Conservation (phyloP, 2,797 vertebrate species). For the Pagetopsis macropterus region DNA sequence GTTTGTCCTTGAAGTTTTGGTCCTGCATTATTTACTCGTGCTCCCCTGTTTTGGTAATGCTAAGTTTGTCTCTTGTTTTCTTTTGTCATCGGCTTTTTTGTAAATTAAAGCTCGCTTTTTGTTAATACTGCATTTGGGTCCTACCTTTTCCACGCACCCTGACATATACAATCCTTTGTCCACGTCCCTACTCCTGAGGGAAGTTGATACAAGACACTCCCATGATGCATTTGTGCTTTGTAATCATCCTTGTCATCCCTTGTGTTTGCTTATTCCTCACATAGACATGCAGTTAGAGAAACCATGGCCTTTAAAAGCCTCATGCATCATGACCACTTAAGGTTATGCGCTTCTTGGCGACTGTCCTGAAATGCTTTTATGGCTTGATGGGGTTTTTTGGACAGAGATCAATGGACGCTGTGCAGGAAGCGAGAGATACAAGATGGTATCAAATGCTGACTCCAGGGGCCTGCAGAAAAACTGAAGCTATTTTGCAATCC, state of each 20-base stretch:
- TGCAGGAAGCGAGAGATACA: constrained; percentile 50
- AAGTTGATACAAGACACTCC: constrained; percentile 30
- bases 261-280: constrained; percentile 54
- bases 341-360: constrained; percentile 70
- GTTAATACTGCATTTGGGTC: no score
- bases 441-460: constrained; percentile 68
- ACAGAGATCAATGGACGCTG: constrained; percentile 64
- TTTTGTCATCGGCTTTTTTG: no score
- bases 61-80: no score
- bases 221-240: constrained; percentile 54
- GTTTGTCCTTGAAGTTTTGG: no score
- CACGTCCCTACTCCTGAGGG: constrained; percentile 5
- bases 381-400: constrained; percentile 64
- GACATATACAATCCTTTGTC: constrained; percentile 21
- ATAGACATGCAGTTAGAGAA: constrained; percentile 45
- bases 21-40: no score
- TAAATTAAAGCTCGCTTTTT: no score
- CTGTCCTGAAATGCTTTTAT: constrained; percentile 78
- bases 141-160: no score
- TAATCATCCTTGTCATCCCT: constrained; percentile 37
- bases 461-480: constrained; percentile 57
- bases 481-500: constrained; percentile 30
- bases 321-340: constrained; percentile 65
- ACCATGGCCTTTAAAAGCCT: constrained; percentile 66
- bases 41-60: no score